A percentile compares a stretch with the other conserved stretches of the same genome.
Evolutionary conservation across 2,888 invertebrate species (phyloP).

Genomic region (Caenorhabditis zanzibari): DNA sequence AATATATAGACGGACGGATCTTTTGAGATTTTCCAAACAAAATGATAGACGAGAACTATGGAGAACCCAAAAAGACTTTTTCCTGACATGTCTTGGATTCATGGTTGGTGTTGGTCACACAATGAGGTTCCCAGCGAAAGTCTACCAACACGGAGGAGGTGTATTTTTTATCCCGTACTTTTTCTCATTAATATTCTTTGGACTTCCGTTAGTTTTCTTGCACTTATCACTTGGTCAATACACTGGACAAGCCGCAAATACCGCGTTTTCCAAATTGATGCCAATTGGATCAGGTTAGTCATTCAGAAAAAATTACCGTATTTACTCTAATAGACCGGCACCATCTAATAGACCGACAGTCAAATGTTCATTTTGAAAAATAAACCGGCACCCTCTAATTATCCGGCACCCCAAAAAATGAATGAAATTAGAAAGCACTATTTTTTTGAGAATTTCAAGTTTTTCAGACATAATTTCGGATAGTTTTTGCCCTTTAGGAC

Average conservation of each 20-base stretch:
- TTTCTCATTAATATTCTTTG: conserved; percentile 78
- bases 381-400: no score
- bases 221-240: conserved; percentile 82
- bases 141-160: conserved; percentile 79
- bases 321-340: no score
- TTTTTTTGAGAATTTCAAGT: no score
- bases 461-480: no score
- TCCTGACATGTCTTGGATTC: conserved; percentile 81
- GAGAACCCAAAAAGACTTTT: conserved; percentile 82
- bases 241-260: conserved; percentile 77
- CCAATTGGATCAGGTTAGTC: conserved; percentile 78
- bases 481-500: no score
- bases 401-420: no score
- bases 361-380: no score
- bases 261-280: conserved; percentile 80
- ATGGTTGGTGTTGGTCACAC: conserved; percentile 82
- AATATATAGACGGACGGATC: conserved; percentile 64
- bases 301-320: no score
- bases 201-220: conserved; percentile 81
- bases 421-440: no score
- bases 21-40: conserved; percentile 60
- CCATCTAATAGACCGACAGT: no score
- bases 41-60: conserved; percentile 79
- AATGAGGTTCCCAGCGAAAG: conserved; percentile 81
- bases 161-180: conserved; percentile 82